Evolutionary conservation across 2,888 invertebrate species (phyloP).

Genomic region (Stratiomys singularior): DNA sequence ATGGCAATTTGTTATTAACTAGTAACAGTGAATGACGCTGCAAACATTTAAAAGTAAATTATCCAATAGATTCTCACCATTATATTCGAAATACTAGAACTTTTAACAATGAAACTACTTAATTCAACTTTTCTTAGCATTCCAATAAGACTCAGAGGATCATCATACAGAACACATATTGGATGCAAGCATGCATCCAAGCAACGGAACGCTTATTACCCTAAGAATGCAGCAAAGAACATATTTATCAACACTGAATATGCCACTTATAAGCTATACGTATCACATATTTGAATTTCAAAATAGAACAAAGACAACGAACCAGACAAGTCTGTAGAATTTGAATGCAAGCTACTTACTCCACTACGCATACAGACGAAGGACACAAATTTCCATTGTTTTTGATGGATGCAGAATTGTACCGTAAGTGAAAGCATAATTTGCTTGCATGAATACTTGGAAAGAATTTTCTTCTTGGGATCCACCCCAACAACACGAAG

Average conservation of each 20-base stretch:
- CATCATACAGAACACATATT: too few species aligned
- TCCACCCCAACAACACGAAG: not conserved
- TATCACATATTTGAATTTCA: constrained; percentile 22
- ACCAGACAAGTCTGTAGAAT: not conserved
- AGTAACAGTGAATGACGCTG: too few species aligned
- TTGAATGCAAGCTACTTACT: not conserved
- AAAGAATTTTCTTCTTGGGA: not conserved
- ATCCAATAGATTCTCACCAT: too few species aligned
- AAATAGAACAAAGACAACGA: not conserved
- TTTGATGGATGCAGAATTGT: not conserved
- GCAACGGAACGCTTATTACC: not conserved
- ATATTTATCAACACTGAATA: not conserved
- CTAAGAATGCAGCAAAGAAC: not conserved
- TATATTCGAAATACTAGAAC: too few species aligned
- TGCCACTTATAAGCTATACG: not conserved
- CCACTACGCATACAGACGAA: too few species aligned
- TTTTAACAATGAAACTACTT: too few species aligned
- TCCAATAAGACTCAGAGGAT: too few species aligned
- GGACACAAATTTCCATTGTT: not conserved
- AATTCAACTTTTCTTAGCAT: too few species aligned
- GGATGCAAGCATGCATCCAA: too few species aligned
- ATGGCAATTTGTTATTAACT: too few species aligned
- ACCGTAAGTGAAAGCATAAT: not conserved
- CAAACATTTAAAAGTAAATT: too few species aligned
- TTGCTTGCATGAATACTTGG: not conserved